Evolutionary conservation across 1,140 invertebrate species (phyloP), one percentile per base, ranked within the genome.

Genomic region (Drosophila saltans): DNA sequence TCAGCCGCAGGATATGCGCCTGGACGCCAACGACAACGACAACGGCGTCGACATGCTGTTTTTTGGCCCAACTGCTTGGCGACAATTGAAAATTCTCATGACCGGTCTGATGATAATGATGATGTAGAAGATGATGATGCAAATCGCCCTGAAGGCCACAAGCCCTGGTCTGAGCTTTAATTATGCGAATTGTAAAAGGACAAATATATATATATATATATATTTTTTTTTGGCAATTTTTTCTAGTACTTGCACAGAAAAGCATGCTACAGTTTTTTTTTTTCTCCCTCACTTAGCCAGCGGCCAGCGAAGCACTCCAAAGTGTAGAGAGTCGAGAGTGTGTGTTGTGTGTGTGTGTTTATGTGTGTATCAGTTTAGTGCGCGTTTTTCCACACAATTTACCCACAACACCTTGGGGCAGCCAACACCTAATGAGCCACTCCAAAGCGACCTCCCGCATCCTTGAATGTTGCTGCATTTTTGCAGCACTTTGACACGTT

Each of bases 401-500:
- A 72, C 74, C 7, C 8, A 57, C 52, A 73, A 72, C 69, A 73
- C 71, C 84, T 84, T 68, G 75, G 83, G 84, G 55, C 84, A 62
- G 66, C 48, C 48, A 56, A 71, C 65, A 76, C 65, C 80, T 89
- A 89, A 89, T 89, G 84, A 89, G 84, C 69, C 84, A 89, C 84
- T 89, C 63, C 67, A 67, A 36, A 63, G 30, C 36, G 39, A 52
- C 61, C 30, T 24, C 55, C 16, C n/a, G 39, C 73, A 76, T 69
- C 48, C 41, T 55, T 62, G 64, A 66, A 67, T n/a, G 52, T 45
- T 60, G 69, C 67, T 74, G 84, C 77, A 81, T 78, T 89, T 88
- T 84, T 76, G 45, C 72, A 89, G 78, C 84, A 89, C 84, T 89
- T 88, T 79, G 80, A 89, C 84, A 89, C 84, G 84, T 89, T 84